Base-by-base conservation (phyloP, 2,888 invertebrate species). In the Dryobota labecula region DNA sequence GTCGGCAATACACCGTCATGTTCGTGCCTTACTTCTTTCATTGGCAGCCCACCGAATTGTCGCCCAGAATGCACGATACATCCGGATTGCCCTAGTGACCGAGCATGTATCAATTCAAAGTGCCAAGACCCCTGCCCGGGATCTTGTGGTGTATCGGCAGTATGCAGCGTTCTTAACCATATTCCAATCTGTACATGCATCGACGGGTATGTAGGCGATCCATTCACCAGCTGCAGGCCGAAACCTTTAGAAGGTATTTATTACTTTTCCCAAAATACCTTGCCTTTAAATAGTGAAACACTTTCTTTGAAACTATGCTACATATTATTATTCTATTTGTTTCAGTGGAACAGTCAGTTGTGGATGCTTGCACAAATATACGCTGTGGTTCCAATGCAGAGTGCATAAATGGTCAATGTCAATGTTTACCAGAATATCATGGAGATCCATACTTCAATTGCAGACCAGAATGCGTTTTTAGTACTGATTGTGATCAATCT, bases 91-190 rank as follows among this genome's bases (percentile, higher is more conserved):
- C 90, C 97, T 8, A 97, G 97, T 86, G 97, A 97, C 86, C 95
- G 96, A 82, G 98, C 98, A 53, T 98, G 98, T 89, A 97, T 98
- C 63, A 97, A 97, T 78, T 97, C 97, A 65, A 97, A 97, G 90
- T 98, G 98, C 87, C 95, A 94, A 77, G 98, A 98, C 91, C 98
- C 98, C 27, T 98, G 98, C 86, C 97, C 97, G 4, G 98, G 98
- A 30, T 97, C 98, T 53, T 98, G 98, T 87, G 97, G 98, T 62
- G 86, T 96, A 68, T 94, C 95, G 76, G 96, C 98, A 60, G 92
- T 95, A 63, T 97, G 97, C 87, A 94, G 89, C 64, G 97, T 98
- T 41, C 96, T 97, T 49, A 97, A 97, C 90, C 98, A 98, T 85
- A 97, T 97, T 77, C 98, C 98, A 11, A 97, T 97, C 62, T 98